These are phyloP conservation scores for Phodopus roborovskii DNA, from an alignment of 2,113 vertebrate species.

Conservation along the genomic window DNA sequence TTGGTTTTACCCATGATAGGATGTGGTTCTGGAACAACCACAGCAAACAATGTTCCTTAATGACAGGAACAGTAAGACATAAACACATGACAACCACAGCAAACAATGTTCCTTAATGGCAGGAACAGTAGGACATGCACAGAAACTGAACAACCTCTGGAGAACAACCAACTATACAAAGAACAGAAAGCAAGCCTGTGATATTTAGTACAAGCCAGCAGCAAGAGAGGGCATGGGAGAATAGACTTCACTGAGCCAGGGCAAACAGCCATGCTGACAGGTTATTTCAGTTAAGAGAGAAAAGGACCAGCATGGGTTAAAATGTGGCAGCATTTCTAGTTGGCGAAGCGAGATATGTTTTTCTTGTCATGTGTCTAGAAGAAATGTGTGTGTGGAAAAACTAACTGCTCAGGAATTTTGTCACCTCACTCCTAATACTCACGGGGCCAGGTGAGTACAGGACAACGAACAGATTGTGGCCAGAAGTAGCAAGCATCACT, in stretches of 20 bases:
- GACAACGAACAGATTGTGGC: background rate
- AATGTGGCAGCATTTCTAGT: background rate
- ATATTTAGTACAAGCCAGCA: background rate
- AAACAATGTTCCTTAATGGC: background rate
- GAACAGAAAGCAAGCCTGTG: background rate
- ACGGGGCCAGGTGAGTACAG: background rate
- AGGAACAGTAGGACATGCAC: background rate
- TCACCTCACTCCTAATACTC: background rate
- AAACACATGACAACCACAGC: background rate
- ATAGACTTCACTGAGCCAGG: accelerated
- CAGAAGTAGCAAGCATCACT: background rate
- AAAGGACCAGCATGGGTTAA: background rate
- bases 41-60: background rate
- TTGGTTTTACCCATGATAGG: background rate
- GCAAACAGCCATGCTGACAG: background rate
- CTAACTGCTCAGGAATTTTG: background rate
- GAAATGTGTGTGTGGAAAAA: background rate
- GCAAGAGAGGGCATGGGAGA: background rate
- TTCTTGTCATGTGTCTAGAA: background rate
- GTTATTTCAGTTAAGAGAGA: background rate
- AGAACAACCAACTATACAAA: constrained; percentile 17
- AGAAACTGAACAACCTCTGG: background rate
- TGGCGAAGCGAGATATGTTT: background rate
- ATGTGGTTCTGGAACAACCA: background rate
- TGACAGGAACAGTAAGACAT: background rate